A percentile compares a stretch with the other conserved stretches of the same genome.
These are phyloP conservation scores for Tursiops truncatus DNA, from an alignment of 2,113 vertebrate genomes.

Conservation along the genomic window DNA sequence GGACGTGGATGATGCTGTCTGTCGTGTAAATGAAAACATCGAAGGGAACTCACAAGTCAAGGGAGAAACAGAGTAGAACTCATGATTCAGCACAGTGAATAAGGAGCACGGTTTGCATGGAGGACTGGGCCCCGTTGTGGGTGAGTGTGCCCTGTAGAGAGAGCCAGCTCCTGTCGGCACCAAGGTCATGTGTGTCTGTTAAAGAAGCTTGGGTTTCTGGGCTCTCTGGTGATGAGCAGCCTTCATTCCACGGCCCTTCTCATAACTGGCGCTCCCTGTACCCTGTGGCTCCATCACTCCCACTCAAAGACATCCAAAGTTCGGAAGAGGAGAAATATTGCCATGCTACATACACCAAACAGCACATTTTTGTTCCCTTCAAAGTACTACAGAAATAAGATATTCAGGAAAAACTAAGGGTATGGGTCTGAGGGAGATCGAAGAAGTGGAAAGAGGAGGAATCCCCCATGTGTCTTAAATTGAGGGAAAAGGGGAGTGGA, in stretches of 20 bases:
- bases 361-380: background rate
- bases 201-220: background rate
- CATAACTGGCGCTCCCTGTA: background rate
- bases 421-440: background rate
- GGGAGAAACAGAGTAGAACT: background rate
- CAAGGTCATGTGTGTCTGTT: background rate
- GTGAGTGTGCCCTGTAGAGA: accelerated
- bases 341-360: background rate
- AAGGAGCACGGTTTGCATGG: background rate
- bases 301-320: background rate
- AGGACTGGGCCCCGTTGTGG: background rate
- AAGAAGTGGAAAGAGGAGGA: background rate
- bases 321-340: background rate
- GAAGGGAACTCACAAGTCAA: background rate
- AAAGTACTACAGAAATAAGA: background rate
- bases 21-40: background rate
- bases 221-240: background rate
- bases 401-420: background rate
- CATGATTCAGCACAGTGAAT: background rate
- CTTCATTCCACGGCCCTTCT: background rate
- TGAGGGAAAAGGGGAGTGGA: background rate
- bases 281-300: background rate
- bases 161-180: background rate
- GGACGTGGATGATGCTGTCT: background rate
- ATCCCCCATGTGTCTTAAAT: background rate